These are phyloP conservation scores for Cosmia trapezina DNA, from an alignment of 2,888 invertebrate species.

Conservation along the genomic window DNA sequence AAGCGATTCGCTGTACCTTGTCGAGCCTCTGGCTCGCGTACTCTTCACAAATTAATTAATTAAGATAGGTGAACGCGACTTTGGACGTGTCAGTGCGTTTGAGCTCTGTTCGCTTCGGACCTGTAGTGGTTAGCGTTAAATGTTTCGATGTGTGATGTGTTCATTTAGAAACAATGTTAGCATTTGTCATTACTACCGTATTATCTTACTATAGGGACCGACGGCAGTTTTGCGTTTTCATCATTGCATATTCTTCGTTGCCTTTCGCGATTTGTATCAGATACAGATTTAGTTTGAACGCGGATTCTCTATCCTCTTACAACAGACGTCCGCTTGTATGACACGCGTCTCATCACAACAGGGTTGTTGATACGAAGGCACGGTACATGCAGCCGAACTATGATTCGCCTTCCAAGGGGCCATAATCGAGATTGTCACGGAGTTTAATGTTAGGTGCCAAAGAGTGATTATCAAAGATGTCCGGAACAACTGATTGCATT, in stretches of 20 bases:
- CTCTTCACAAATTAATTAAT: slow-evolving; percentile 87
- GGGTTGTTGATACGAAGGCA: slow-evolving; percentile 65
- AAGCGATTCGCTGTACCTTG: slow-evolving; percentile 86
- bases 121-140: slow-evolving; percentile 86
- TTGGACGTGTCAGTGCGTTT: slow-evolving; percentile 80
- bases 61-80: slow-evolving; percentile 83
- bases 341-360: slow-evolving; percentile 59
- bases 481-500: slow-evolving; percentile 85
- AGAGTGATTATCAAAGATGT: slow-evolving; percentile 90
- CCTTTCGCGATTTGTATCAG: slow-evolving; percentile 81
- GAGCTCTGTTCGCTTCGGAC: slow-evolving; percentile 84
- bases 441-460: slow-evolving; percentile 88
- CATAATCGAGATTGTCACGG: slow-evolving; percentile 76
- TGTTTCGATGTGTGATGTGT: slow-evolving; percentile 89
- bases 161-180: slow-evolving; percentile 86
- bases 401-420: slow-evolving; percentile 73
- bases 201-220: slow-evolving; percentile 82
- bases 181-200: slow-evolving; percentile 81
- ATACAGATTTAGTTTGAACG: slow-evolving; percentile 73
- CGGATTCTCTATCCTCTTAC: slow-evolving; percentile 69
- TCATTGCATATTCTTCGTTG: slow-evolving; percentile 84
- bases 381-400: slow-evolving; percentile 75
- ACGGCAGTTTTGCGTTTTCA: slow-evolving; percentile 75
- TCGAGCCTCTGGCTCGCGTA: slow-evolving; percentile 80
- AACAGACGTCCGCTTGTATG: slow-evolving; percentile 53